A percentile compares a stretch with the other conserved stretches of the same genome.
Conservation (phyloP, 2,113 vertebrate genomes). For the Ovis canadensis region DNA sequence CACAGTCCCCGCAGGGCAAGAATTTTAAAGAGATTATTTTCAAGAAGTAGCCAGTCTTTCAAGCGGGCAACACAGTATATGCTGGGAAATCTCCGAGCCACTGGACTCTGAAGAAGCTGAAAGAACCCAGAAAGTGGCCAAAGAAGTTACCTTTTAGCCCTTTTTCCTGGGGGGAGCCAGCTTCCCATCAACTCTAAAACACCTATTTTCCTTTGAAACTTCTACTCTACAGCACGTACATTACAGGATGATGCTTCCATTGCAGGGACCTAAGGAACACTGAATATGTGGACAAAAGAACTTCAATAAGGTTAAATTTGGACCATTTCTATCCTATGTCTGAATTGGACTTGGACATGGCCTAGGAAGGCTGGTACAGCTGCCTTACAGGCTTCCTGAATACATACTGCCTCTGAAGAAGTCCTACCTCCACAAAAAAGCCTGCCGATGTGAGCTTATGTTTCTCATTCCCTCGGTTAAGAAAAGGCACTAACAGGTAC, state of each 20-base stretch:
- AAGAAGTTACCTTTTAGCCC: neutral
- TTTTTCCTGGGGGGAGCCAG: neutral
- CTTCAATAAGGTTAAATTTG: neutral
- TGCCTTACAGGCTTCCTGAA: neutral
- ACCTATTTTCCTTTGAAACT: neutral
- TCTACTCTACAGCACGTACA: neutral
- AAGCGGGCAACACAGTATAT: conserved; percentile 46
- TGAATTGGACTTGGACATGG: neutral
- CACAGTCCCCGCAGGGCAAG: conserved; percentile 48
- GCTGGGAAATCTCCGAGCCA: conserved; percentile 55
- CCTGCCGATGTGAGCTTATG: conserved; percentile 65
- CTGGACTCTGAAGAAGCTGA: conserved; percentile 69
- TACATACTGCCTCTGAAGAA: neutral
- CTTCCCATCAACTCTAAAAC: neutral
- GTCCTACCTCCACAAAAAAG: conserved; percentile 73
- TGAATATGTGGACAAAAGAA: neutral
- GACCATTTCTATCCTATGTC: neutral
- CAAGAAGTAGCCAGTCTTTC: conserved; percentile 55
- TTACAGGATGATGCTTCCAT: neutral
- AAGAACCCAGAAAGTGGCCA: conserved; percentile 39
- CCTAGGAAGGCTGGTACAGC: neutral
- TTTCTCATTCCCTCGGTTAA: conserved; percentile 67
- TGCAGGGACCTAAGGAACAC: neutral
- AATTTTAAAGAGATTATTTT: conserved; percentile 42
- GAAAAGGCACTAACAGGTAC: conserved; percentile 66